These are phyloP conservation scores for Erythrolamprus reginae DNA, from an alignment of 2,113 vertebrate genomes.

Conservation along the genomic window DNA sequence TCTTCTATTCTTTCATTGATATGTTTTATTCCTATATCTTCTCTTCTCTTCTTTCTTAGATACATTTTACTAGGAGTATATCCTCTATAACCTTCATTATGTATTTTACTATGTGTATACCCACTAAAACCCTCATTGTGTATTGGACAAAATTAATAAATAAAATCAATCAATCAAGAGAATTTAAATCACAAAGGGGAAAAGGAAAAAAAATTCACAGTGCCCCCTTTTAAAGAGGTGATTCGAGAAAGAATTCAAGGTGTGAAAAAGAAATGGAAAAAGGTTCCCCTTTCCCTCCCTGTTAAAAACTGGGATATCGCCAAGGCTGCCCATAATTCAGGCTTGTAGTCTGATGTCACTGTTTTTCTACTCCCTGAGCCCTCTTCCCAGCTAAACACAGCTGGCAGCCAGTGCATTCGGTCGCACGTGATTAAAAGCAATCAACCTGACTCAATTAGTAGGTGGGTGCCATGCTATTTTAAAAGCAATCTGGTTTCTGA, in stretches of 20 bases:
- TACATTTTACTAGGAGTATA: too few relatives aligned
- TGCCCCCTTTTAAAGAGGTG: not conserved
- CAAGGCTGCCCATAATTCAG: not conserved
- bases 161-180: too few relatives aligned
- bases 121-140: too few relatives aligned
- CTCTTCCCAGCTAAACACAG: not conserved
- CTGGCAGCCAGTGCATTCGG: not conserved
- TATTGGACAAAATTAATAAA: too few relatives aligned
- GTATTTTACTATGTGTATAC: too few relatives aligned
- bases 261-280: not conserved
- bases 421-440: constrained; percentile 3
- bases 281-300: not conserved
- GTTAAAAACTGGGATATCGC: not conserved
- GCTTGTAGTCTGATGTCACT: not conserved
- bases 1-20: too few relatives aligned
- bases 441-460: not conserved
- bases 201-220: not conserved
- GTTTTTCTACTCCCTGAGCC: too few relatives aligned
- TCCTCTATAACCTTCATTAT: too few relatives aligned
- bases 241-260: not conserved
- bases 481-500: not conserved
- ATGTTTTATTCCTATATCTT: too few relatives aligned
- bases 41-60: too few relatives aligned
- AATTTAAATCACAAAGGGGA: not conserved
- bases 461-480: constrained; percentile 10